These are phyloP conservation scores for Esox masquinongy DNA, from an alignment of 2,797 vertebrate genomes.

Conservation along the genomic window DNA sequence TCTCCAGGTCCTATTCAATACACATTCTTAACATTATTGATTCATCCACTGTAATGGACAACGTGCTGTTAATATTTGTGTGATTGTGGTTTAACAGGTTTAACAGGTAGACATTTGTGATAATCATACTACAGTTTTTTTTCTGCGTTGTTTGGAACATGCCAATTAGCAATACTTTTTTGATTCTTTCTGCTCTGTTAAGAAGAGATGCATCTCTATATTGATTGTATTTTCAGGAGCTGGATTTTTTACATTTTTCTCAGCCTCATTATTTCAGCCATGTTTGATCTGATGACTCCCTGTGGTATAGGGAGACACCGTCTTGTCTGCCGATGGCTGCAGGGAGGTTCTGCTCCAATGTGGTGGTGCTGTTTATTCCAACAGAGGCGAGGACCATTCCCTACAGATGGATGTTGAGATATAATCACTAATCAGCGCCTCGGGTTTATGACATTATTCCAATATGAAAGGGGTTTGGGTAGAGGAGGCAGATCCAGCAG, in stretches of 20 bases:
- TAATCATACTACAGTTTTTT: background rate
- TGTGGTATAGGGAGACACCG: background rate
- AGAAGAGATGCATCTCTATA: background rate
- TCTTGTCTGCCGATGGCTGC: background rate
- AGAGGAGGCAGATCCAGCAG: background rate
- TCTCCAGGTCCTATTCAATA: too few relatives aligned
- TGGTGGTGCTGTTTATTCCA: background rate
- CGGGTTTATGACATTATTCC: conserved; percentile 8
- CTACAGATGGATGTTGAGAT: background rate
- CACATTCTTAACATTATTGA: conserved; percentile 1
- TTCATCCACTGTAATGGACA: background rate
- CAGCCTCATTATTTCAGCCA: background rate
- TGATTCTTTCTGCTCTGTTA: background rate
- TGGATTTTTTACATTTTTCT: background rate
- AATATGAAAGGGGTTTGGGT: background rate
- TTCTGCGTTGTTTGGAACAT: background rate
- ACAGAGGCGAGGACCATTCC: background rate
- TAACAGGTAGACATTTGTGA: too few relatives aligned
- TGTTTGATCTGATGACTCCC: background rate
- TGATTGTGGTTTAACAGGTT: background rate
- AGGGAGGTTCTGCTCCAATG: background rate
- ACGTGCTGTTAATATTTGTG: background rate
- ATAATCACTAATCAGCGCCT: background rate
- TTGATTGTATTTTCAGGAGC: background rate
- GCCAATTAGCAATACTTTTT: background rate